Percentiles rank a stretch among this genome's conserved stretches.
These are phyloP conservation scores for Taenioides sp. DNA, from an alignment of 2,797 vertebrate species.

Conservation along the genomic window DNA sequence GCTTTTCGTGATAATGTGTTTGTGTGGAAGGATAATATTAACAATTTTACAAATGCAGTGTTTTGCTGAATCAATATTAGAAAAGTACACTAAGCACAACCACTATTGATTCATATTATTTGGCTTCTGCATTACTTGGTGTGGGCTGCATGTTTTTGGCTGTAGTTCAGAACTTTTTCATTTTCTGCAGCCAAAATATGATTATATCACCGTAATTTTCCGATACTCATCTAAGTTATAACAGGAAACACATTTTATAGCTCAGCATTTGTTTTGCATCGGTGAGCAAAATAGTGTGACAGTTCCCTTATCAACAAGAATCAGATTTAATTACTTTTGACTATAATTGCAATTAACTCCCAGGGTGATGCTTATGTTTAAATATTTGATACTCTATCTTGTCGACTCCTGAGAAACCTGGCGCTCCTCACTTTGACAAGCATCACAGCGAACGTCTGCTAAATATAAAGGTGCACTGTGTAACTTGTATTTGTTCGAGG, in stretches of 20 bases:
- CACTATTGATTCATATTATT: neutral
- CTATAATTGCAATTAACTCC: constrained; percentile 54
- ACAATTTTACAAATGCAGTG: neutral
- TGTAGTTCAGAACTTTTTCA: neutral
- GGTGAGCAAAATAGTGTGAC: constrained; percentile 19
- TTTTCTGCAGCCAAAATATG: neutral
- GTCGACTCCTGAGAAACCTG: constrained; percentile 17
- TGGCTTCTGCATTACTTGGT: neutral
- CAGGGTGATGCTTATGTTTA: constrained; percentile 25
- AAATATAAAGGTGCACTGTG: constrained; percentile 7
- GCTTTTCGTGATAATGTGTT: neutral
- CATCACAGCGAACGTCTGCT: constrained; percentile 36
- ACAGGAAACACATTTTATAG: neutral
- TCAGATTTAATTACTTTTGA: constrained; percentile 51
- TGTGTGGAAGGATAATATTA: neutral
- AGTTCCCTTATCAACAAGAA: constrained; percentile 40
- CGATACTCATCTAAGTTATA: neutral
- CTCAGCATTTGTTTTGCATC: constrained; percentile 11
- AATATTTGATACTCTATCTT: constrained; percentile 38
- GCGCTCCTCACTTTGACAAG: constrained; percentile 23
- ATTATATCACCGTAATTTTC: neutral
- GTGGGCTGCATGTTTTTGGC: neutral
- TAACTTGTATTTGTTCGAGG: neutral
- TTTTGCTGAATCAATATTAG: neutral
- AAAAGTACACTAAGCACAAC: constrained; percentile 1